phyloP scores from a whole-genome alignment of 2,113 vertebrate genomes.

The Silurus glanis region DNA sequence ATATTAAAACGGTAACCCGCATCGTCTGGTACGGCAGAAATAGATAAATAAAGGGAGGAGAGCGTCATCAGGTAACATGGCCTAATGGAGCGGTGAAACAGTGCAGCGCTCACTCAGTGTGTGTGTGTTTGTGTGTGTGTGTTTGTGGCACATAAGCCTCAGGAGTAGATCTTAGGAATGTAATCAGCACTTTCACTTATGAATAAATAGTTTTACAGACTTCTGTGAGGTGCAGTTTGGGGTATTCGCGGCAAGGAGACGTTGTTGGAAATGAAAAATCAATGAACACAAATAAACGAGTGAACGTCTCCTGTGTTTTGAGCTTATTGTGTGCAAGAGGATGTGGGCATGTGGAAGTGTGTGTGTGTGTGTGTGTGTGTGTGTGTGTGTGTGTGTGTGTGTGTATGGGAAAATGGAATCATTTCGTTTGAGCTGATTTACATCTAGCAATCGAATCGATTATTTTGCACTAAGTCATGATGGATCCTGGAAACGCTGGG shows the following conservation, averaged over 20 bases:
- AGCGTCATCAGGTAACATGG: slow-evolving; percentile 61
- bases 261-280: slow-evolving; percentile 11
- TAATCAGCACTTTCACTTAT: slow-evolving; percentile 32
- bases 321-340: slow-evolving; percentile 74
- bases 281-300: background rate
- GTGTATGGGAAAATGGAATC: background rate
- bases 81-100: slow-evolving; percentile 56
- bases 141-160: slow-evolving; percentile 20
- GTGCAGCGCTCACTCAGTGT: background rate
- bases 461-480: background rate
- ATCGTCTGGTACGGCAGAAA: slow-evolving; percentile 80
- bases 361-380: background rate
- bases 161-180: slow-evolving; percentile 17
- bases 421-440: background rate
- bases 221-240: slow-evolving; percentile 32
- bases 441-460: background rate
- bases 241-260: slow-evolving; percentile 25
- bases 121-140: slow-evolving; percentile 19
- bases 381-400: background rate
- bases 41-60: slow-evolving; percentile 52
- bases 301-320: slow-evolving; percentile 62
- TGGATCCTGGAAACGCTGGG: background rate
- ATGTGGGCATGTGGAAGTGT: slow-evolving; percentile 63
- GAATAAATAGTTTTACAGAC: slow-evolving; percentile 22
- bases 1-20: slow-evolving; percentile 98